Conservation (phyloP, 1,140 invertebrate genomes). For the Oedothorax gibbosus region DNA sequence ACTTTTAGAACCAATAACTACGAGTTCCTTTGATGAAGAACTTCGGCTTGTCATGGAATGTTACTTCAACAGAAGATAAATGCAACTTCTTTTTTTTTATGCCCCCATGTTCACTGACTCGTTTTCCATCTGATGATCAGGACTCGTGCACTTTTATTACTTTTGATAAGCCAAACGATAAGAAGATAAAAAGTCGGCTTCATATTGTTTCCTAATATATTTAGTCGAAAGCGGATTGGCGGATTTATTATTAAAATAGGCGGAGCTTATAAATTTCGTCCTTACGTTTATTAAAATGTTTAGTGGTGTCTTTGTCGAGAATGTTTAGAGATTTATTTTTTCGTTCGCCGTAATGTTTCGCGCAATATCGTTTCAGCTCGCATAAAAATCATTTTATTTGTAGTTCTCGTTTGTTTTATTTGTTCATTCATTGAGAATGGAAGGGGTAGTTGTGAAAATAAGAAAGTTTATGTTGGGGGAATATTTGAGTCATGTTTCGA, state of each 20-base stretch:
- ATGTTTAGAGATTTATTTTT: constrained; percentile 6
- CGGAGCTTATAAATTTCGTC: constrained; percentile 46
- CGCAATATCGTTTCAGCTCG: constrained; percentile 4
- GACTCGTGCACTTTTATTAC: constrained; percentile 38
- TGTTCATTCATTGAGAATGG: constrained; percentile 13
- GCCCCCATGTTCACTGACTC: neutral
- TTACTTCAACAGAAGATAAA: constrained; percentile 51
- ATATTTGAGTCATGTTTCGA: neutral
- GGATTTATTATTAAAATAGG: constrained; percentile 52
- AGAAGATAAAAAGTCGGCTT: constrained; percentile 49
- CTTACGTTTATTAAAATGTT: constrained; percentile 58
- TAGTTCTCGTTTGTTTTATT: constrained; percentile 22
- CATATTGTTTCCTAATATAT: constrained; percentile 55
- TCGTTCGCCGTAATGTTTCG: constrained; percentile 2
- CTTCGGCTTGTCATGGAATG: constrained; percentile 44
- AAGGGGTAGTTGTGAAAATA: neutral
- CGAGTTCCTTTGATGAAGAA: constrained; percentile 55
- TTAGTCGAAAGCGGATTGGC: constrained; percentile 38
- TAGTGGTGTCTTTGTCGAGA: neutral
- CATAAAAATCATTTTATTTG: constrained; percentile 28
- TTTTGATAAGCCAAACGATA: constrained; percentile 46
- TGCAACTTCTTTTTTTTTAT: constrained; percentile 37
- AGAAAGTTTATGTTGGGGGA: neutral
- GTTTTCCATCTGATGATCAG: constrained; percentile 43
- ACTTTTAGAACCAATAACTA: constrained; percentile 54